Evolutionary conservation across 2,797 vertebrate species (phyloP).

Genomic region (Acrossocheilus wenchowensis): DNA sequence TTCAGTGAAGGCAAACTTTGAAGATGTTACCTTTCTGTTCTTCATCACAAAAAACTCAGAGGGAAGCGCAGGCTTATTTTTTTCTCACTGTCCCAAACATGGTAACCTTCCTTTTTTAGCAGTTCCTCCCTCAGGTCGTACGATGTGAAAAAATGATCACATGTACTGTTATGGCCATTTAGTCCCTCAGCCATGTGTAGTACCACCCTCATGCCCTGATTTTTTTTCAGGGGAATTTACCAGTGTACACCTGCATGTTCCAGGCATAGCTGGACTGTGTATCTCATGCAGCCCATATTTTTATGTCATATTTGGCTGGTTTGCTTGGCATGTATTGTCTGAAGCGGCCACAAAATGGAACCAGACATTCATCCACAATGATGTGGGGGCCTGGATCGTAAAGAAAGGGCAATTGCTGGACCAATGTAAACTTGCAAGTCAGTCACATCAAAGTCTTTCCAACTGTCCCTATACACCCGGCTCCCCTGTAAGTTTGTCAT

Average conservation of each 20-base stretch:
- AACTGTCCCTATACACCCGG: slow-evolving; percentile 18
- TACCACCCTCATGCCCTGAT: background rate
- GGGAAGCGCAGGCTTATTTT: background rate
- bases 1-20: slow-evolving; percentile 39
- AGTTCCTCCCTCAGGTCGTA: background rate
- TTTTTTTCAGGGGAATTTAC: background rate
- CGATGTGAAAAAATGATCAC: background rate
- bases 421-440: background rate
- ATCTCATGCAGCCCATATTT: background rate
- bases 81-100: slow-evolving; percentile 19
- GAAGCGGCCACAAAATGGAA: background rate
- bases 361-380: too few species aligned
- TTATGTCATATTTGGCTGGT: background rate
- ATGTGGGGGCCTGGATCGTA: background rate
- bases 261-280: background rate
- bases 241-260: background rate
- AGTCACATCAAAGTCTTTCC: slow-evolving; percentile 11
- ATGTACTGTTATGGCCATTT: background rate
- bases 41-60: slow-evolving; percentile 35
- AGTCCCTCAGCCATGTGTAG: background rate
- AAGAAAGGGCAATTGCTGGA: background rate
- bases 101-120: background rate
- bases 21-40: slow-evolving; percentile 44
- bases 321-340: background rate
- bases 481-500: slow-evolving; percentile 31